These are phyloP conservation scores for Drosophila borealis DNA, from an alignment of 2,888 invertebrate genomes.

Conservation along the genomic window DNA sequence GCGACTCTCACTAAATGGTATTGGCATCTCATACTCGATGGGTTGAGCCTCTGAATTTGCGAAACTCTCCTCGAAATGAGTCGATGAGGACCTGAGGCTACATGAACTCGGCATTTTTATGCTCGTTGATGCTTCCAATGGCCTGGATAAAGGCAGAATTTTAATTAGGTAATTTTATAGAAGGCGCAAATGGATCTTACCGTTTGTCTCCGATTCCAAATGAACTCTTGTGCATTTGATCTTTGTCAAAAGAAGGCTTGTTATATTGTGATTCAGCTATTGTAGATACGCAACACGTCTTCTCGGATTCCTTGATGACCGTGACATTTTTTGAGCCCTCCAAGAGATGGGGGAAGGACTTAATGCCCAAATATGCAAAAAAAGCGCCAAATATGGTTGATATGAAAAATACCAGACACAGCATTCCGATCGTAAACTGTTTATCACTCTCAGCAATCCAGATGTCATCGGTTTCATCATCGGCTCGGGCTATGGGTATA, in stretches of 20 bases:
- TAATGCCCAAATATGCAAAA: slow-evolving; percentile 77
- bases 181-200: slow-evolving; percentile 12
- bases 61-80: slow-evolving; percentile 59
- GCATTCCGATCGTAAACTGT: slow-evolving; percentile 75
- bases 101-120: slow-evolving; percentile 41
- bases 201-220: neutral
- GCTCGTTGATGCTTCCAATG: slow-evolving; percentile 21
- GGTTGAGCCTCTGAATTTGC: slow-evolving; percentile 21
- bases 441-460: slow-evolving; percentile 72
- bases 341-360: slow-evolving; percentile 77
- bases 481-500: slow-evolving; percentile 47
- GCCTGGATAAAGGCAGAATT: slow-evolving; percentile 21
- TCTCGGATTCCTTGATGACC: slow-evolving; percentile 74
- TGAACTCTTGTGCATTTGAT: slow-evolving; percentile 6
- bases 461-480: slow-evolving; percentile 24
- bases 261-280: slow-evolving; percentile 67
- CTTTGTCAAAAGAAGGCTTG: slow-evolving; percentile 32
- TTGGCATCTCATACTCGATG: slow-evolving; percentile 69
- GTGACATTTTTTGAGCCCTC: slow-evolving; percentile 80
- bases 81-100: slow-evolving; percentile 44
- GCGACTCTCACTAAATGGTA: slow-evolving; percentile 51
- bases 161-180: neutral
- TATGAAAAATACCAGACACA: slow-evolving; percentile 73
- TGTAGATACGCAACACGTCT: slow-evolving; percentile 70
- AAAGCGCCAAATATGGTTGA: slow-evolving; percentile 72